These are phyloP conservation scores for Tapirus terrestris DNA, from an alignment of 2,113 vertebrate species.

Conservation along the genomic window DNA sequence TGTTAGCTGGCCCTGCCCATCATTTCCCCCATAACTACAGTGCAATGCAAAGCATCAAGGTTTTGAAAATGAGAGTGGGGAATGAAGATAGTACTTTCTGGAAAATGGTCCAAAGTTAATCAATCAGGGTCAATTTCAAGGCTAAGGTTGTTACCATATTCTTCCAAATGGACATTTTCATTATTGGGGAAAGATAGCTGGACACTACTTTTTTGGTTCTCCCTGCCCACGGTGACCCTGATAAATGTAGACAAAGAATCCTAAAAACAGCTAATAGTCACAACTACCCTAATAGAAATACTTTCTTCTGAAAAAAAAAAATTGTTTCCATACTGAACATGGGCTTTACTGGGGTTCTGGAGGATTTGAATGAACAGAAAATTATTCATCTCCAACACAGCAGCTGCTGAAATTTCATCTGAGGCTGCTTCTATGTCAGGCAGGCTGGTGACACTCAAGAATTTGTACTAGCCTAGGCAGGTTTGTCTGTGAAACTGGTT, in stretches of 20 bases:
- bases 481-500: neutral
- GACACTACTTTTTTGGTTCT: neutral
- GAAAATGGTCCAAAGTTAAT: neutral
- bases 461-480: neutral
- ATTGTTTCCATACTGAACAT: neutral
- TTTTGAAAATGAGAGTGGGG: neutral
- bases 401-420: neutral
- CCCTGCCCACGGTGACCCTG: neutral
- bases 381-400: neutral
- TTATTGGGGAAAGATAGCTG: neutral
- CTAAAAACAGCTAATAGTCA: neutral
- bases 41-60: neutral
- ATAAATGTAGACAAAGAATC: neutral
- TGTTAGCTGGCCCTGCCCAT: neutral
- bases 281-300: neutral
- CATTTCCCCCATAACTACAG: neutral
- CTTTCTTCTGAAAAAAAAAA: neutral
- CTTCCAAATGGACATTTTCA: neutral
- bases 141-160: neutral
- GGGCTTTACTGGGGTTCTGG: neutral
- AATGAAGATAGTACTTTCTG: neutral
- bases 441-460: neutral
- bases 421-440: neutral
- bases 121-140: neutral
- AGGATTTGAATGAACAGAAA: neutral